Conservation (phyloP, 2,888 invertebrate species). For the Hyles lineata region DNA sequence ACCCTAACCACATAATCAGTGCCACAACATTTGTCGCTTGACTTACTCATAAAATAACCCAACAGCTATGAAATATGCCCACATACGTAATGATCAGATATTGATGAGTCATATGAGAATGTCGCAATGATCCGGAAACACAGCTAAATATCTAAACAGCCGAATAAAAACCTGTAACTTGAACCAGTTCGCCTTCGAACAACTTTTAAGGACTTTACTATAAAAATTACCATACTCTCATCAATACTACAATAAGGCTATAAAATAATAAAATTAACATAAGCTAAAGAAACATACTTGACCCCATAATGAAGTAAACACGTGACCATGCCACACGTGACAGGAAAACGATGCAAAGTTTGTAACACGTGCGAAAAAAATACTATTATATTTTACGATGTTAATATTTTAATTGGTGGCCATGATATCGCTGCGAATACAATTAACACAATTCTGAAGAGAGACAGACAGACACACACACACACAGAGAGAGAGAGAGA, state of each 20-base stretch:
- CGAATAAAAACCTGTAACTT: not conserved
- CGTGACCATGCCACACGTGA: conserved; percentile 5
- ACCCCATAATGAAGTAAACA: not conserved
- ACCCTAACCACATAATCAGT: no score
- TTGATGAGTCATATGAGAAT: not conserved
- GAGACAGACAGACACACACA: no score
- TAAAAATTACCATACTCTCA: not conserved
- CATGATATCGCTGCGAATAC: not conserved
- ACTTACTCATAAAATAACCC: not conserved
- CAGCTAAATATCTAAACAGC: not conserved
- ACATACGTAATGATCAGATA: not conserved
- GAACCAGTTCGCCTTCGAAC: conserved; percentile 4
- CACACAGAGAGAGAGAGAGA: no score
- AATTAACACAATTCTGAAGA: no score
- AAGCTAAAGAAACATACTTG: not conserved
- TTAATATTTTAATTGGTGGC: not conserved
- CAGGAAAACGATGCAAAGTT: not conserved
- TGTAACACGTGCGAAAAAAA: not conserved
- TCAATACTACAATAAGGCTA: conserved; percentile 26
- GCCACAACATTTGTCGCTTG: no score
- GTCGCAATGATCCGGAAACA: not conserved
- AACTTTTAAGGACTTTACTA: not conserved
- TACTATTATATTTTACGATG: not conserved
- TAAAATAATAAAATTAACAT: conserved; percentile 4
- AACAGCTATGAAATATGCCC: not conserved